Evolutionary conservation across 1,140 invertebrate species (phyloP), one percentile per base, ranked within the genome.

Genomic region (Spodoptera litura): DNA sequence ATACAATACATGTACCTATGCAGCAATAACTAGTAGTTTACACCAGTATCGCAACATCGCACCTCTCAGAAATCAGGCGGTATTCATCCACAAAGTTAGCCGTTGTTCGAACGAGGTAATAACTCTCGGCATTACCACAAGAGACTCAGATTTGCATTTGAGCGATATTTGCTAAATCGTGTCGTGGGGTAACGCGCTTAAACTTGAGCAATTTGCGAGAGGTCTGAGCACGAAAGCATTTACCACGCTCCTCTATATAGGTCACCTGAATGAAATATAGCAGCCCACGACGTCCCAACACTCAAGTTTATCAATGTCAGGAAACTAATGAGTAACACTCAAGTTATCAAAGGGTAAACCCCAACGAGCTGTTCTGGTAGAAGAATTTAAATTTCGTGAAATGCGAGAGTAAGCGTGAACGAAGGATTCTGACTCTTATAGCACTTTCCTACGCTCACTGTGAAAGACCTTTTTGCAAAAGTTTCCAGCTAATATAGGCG

Each of bases 111-210:
- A 78, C 68, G 68, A 62, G 27, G 77, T 81, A 81, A 56, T 71
- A 71, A 81, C 68, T 81, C 55, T 13, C 51, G 66, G 49, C 53
- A 49, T 71, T 72, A 53, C 49, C 78, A 38, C 73, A 44, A 61
- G 81, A 78, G 71, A 71, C 70, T 70, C 27, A 53, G 72, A 80
- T 84, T 84, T 84, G 75, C 80, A 84, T 84, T 71, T 55, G 52
- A 52, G 56, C 70, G 83, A 80, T 84, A 82, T 86, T 84, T 81
- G 80, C 80, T 79, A 80, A 84, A 86, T 82, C 81, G 81, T 78
- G 81, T 78, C 81, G 70, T 73, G 78, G 78, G 62, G 77, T 83
- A 80, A 78, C 61, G 78, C 78, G 78, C 72, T 80, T 73, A 77
- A 84, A 83, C 75, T 81, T 81, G 68, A 81, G 77, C 81, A 83